Base-by-base conservation (phyloP, 2,113 vertebrate species). In the Spermophilus dauricus region DNA sequence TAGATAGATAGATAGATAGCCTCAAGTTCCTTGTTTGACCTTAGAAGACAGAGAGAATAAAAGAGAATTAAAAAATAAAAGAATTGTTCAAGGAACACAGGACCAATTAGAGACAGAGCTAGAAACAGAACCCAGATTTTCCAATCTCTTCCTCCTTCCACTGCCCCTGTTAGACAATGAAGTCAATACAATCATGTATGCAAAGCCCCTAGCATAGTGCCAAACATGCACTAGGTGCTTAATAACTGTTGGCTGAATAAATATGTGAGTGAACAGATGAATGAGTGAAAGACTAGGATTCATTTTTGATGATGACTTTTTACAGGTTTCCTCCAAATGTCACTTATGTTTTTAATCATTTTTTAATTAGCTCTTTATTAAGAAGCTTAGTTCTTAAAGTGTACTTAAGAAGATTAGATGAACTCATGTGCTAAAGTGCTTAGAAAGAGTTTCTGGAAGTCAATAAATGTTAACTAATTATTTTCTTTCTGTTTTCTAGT, bases 311-410 rank as follows among this genome's bases (percentile, higher is more conserved):
- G 51, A 80, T 85, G 20, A 63, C 9, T 58, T 75, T 95, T 70
- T 87, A 51, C 14, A 82, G 8, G 53, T 72, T 92, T 17, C 17
- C 10, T 92, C 70, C 94, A 92, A 83, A 89, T 58, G 32, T 76
- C 73, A 69, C 11, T 53, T 37, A 12, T 1, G 0, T 65, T 84
- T 85, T 94, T 82, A 85, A 91, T 88, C 48, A 75, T 37, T 92
- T 73, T 94, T 72, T 48, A 86, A 97, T 75, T 89, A 86, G 32
- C 24, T 80, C 4, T 96, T 58, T 85, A 39, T 48, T 84, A 97
- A 96, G 61, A 28, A 95, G 5, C 28, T 72, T 94, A 17, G 10
- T 96, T 92, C 45, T 92, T 32, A 81, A 95, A 82, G 87, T 76
- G 22, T 20, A 24, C 48, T 95, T 94, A 37, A 70, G 86, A 82